Conservation (phyloP, 2,113 vertebrate genomes). For the Bubo blakistoni region DNA sequence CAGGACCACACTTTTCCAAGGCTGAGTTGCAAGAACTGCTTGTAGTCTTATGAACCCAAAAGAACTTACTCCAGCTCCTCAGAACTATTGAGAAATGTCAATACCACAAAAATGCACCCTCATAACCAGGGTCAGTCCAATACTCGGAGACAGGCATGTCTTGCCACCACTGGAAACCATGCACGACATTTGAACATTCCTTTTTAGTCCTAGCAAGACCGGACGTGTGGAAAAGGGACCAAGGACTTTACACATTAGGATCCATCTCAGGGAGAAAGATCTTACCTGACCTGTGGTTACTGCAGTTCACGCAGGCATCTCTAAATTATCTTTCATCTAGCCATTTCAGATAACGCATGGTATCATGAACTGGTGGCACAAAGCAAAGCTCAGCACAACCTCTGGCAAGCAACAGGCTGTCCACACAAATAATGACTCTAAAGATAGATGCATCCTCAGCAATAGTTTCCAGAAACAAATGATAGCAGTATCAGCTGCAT, state of each 20-base stretch:
- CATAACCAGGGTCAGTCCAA: not conserved
- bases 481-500: not conserved
- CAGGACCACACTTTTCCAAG: not conserved
- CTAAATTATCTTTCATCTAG: not conserved
- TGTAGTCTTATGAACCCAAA: not conserved
- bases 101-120: constrained; percentile 1
- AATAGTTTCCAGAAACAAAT: not conserved
- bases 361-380: not conserved
- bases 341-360: not conserved
- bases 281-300: not conserved
- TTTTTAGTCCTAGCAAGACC: not conserved
- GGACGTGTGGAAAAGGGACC: not conserved
- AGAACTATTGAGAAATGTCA: not conserved
- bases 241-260: not conserved
- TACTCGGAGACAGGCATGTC: not conserved
- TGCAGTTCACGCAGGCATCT: not conserved
- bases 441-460: not conserved
- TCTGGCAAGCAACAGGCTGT: not conserved
- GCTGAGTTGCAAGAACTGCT: not conserved
- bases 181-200: not conserved
- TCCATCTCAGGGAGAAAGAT: not conserved
- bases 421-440: not conserved
- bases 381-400: not conserved
- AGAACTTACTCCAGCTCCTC: not conserved
- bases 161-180: not conserved